phyloP scores from a whole-genome alignment of 2,797 vertebrate species.

The Simalia tracyae region DNA sequence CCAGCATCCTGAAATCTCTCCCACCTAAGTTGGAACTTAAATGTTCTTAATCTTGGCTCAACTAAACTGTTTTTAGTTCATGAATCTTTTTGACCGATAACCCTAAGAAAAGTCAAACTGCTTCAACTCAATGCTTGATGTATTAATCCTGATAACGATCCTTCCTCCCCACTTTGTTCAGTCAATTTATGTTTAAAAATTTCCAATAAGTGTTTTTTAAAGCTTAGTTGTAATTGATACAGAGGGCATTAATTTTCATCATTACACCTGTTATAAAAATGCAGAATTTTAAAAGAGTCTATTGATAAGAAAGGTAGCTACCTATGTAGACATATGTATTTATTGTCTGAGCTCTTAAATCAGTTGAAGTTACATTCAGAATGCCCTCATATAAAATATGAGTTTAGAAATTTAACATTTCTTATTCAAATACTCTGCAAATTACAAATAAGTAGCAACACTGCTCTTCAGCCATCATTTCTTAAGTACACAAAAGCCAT shows the following conservation, averaged over 20 bases:
- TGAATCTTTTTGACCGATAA: constrained; percentile 27
- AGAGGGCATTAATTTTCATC: constrained; percentile 50
- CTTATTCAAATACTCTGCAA: constrained; percentile 44
- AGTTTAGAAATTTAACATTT: constrained; percentile 52
- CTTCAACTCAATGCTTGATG: not conserved
- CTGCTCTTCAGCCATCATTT: constrained; percentile 38
- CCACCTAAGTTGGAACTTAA: not conserved
- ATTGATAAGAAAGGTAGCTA: constrained; percentile 33
- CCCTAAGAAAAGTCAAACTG: constrained; percentile 5
- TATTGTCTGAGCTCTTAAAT: constrained; percentile 51
- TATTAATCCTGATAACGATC: constrained; percentile 13
- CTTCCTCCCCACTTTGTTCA: constrained; percentile 35
- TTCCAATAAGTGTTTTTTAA: constrained; percentile 42
- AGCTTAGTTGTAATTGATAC: constrained; percentile 49
- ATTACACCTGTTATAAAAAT: constrained; percentile 44
- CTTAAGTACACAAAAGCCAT: constrained; percentile 31
- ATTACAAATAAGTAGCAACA: constrained; percentile 48
- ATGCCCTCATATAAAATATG: constrained; percentile 51
- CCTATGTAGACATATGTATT: constrained; percentile 8
- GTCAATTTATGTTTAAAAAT: constrained; percentile 27
- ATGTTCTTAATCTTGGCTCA: constrained; percentile 11
- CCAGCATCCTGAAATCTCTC: not conserved
- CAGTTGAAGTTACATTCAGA: constrained; percentile 51
- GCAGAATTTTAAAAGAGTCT: constrained; percentile 53
- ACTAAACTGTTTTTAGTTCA: constrained; percentile 9